Base-by-base conservation (phyloP, 2,113 vertebrate species). In the Prunella himalayana region DNA sequence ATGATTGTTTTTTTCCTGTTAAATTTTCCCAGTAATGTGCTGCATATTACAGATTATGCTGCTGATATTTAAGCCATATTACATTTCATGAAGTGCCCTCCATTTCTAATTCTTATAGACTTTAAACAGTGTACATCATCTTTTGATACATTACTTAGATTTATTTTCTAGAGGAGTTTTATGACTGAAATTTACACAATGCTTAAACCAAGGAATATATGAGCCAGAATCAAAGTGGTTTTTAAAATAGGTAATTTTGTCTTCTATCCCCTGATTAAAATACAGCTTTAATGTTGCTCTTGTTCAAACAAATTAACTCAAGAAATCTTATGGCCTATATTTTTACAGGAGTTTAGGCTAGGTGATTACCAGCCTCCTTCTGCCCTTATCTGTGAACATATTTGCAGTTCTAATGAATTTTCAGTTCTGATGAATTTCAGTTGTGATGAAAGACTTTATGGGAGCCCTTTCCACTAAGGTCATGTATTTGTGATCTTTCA, bases 231-330 rank as follows among this genome's bases (percentile, higher is more conserved):
- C 41, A 54, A 77, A 65, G 64, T 94, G 71, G 37, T 90, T 65
- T 61, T 21, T 61, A n/a, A 90, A 76, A 77, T 28, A 28, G 71
- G 79, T 88, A 0, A 53, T 76, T 86, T 79, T 79, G 7, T 75
- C 30, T 72, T 65, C 85, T 90, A 42, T 91, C 27, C 89, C 35
- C 45, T 91, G 35, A 78, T 93, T 88, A 90, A 94, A 95, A 77
- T 86, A 77, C 25, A 82, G 49, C 53, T 94, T 79, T 90, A 83
- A 93, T 83, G 23, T 88, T 92, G 21, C 51, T 83, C 17, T 81
- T 59, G 33, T 90, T 83, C 30, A 90, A 63, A 59, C 39, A 78
- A 87, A 93, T 86, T 72, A 85, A 70, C 79, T 94, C 57, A 85
- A 78, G 60, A 75, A 82, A 31, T 89, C 23, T 78, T 84, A 13